Percentiles rank a stretch among this genome's conserved stretches.
These are phyloP conservation scores for Jordanella pulchra DNA, from an alignment of 2,797 vertebrate species.

Conservation along the genomic window DNA sequence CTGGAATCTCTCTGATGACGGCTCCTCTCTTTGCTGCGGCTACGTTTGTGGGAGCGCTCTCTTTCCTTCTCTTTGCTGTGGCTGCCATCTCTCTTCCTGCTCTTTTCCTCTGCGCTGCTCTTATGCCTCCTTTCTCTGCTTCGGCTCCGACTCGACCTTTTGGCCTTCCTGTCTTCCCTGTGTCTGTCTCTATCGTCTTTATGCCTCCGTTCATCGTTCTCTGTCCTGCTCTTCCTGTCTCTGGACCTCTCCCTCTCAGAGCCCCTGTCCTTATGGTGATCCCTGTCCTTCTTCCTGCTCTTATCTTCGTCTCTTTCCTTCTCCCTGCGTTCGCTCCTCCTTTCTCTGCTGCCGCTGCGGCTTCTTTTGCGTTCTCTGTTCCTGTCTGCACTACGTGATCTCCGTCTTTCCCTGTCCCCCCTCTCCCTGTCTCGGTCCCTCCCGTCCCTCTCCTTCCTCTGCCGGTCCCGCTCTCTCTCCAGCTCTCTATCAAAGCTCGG, in stretches of 20 bases:
- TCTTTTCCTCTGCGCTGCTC: slow-evolving; percentile 85
- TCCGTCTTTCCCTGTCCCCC: slow-evolving; percentile 81
- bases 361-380: slow-evolving; percentile 86
- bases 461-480: slow-evolving; percentile 88
- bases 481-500: slow-evolving; percentile 95
- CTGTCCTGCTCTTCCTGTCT: slow-evolving; percentile 88
- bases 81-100: slow-evolving; percentile 86
- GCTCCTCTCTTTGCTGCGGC: slow-evolving; percentile 87
- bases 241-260: slow-evolving; percentile 89
- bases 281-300: slow-evolving; percentile 85
- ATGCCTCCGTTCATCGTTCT: slow-evolving; percentile 83
- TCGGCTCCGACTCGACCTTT: slow-evolving; percentile 87
- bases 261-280: slow-evolving; percentile 89
- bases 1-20: slow-evolving; percentile 87
- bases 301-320: slow-evolving; percentile 83
- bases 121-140: slow-evolving; percentile 88
- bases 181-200: slow-evolving; percentile 85
- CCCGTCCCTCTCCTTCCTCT: slow-evolving; percentile 79
- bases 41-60: slow-evolving; percentile 86
- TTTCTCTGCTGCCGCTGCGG: slow-evolving; percentile 86
- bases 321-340: slow-evolving; percentile 86
- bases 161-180: slow-evolving; percentile 89
- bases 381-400: slow-evolving; percentile 88
- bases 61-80: slow-evolving; percentile 86
- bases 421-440: slow-evolving; percentile 83